These are phyloP conservation scores for Melanotaenia boesemani DNA, from an alignment of 2,797 vertebrate genomes.

Conservation along the genomic window DNA sequence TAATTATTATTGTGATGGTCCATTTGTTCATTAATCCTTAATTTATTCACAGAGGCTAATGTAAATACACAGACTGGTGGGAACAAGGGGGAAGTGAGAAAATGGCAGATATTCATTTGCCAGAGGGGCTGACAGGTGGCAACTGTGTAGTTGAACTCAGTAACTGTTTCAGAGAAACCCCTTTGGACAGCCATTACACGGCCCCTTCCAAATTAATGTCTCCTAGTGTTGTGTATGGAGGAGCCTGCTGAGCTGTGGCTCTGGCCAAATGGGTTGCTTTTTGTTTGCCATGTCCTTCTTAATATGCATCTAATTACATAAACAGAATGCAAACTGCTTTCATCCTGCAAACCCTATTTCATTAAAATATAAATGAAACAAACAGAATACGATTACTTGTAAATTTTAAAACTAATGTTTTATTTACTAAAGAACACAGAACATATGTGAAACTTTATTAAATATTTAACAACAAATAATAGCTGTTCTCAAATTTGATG, in stretches of 20 bases:
- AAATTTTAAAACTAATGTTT: too few species aligned
- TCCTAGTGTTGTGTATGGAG: slow-evolving; percentile 20
- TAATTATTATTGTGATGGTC: slow-evolving; percentile 12
- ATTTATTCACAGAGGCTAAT: slow-evolving; percentile 15
- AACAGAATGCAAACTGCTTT: background rate
- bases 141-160: slow-evolving; percentile 40
- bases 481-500: too few species aligned
- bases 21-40: slow-evolving; percentile 9
- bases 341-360: too few species aligned
- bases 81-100: slow-evolving; percentile 16
- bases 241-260: slow-evolving; percentile 14
- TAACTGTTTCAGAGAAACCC: slow-evolving; percentile 54
- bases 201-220: slow-evolving; percentile 33
- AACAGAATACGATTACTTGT: too few species aligned
- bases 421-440: too few species aligned
- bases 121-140: slow-evolving; percentile 41
- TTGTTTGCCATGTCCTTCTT: background rate
- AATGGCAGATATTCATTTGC: slow-evolving; percentile 47
- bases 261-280: background rate
- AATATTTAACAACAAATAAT: too few species aligned
- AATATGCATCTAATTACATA: background rate
- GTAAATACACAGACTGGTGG: slow-evolving; percentile 8
- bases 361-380: too few species aligned
- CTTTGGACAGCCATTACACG: slow-evolving; percentile 60
- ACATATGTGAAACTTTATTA: too few species aligned